Percentiles rank a stretch among this genome's conserved stretches.
phyloP scores from a whole-genome alignment of 2,797 vertebrate species.

The Platyrinchus mystaceus region DNA sequence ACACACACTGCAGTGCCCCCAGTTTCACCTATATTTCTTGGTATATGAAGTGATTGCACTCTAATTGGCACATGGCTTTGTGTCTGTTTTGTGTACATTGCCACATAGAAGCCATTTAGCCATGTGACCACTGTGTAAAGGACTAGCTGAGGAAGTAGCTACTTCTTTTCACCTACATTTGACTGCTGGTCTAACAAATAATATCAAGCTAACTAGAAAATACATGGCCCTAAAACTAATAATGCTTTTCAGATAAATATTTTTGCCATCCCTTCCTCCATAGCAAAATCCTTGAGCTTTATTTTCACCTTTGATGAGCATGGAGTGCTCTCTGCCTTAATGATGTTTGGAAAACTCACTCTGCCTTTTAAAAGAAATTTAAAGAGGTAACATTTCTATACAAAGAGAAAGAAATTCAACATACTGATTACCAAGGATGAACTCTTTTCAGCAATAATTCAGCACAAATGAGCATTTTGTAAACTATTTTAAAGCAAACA shows the following conservation, averaged over 20 bases:
- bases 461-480: conserved; percentile 47
- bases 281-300: not conserved
- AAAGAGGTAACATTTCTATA: not conserved
- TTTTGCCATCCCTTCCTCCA: not conserved
- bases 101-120: not conserved
- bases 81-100: not conserved
- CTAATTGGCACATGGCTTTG: not conserved
- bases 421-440: conserved; percentile 29
- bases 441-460: conserved; percentile 49
- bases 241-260: not conserved
- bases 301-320: conserved; percentile 14
- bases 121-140: not conserved
- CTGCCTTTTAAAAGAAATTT: conserved; percentile 25
- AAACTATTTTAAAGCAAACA: conserved; percentile 68
- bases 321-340: conserved; percentile 3
- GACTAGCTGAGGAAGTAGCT: not conserved
- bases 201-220: not conserved
- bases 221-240: not conserved
- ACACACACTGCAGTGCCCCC: not conserved
- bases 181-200: not conserved
- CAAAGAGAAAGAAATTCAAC: conserved; percentile 13
- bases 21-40: not conserved
- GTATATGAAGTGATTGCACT: not conserved
- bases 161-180: conserved; percentile 5
- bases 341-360: not conserved